Conservation (phyloP, 2,888 invertebrate species). For the Exephanes ischioxanthus region DNA sequence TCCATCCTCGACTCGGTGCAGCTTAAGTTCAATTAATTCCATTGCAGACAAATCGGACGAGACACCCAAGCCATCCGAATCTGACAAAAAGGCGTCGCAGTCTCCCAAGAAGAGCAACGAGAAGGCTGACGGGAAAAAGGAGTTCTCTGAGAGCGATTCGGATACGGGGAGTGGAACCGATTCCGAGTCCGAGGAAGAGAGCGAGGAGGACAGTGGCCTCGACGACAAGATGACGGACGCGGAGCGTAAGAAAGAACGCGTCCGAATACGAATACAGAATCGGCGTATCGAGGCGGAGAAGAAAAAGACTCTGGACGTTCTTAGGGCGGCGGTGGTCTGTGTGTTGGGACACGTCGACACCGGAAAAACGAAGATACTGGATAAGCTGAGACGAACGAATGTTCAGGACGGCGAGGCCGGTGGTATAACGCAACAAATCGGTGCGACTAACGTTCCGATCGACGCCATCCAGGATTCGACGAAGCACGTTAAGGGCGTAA, state of each 20-base stretch:
- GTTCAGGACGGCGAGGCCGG: slow-evolving; percentile 99
- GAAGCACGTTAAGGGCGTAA: slow-evolving; percentile 95
- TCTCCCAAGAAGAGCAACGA: slow-evolving; percentile 73
- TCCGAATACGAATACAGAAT: slow-evolving; percentile 90
- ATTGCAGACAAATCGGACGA: slow-evolving; percentile 79
- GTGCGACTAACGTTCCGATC: slow-evolving; percentile 99
- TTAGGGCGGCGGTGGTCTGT: slow-evolving; percentile 98
- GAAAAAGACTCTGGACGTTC: slow-evolving; percentile 88
- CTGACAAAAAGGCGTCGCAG: slow-evolving; percentile 72
- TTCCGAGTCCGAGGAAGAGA: slow-evolving; percentile 87
- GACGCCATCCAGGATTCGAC: slow-evolving; percentile 98
- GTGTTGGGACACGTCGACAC: slow-evolving; percentile 99
- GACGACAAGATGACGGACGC: slow-evolving; percentile 91
- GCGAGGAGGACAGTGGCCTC: slow-evolving; percentile 81
- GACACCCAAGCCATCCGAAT: slow-evolving; percentile 76
- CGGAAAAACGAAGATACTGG: slow-evolving; percentile 99
- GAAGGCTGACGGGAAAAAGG: slow-evolving; percentile 82
- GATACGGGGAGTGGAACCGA: slow-evolving; percentile 85
- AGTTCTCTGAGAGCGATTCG: slow-evolving; percentile 78
- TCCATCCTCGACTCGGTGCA: too few species aligned
- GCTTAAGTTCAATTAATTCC: not conserved
- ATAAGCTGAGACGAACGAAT: slow-evolving; percentile 95
- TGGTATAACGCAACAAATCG: slow-evolving; percentile 99
- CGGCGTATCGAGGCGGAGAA: slow-evolving; percentile 90
- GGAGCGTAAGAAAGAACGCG: slow-evolving; percentile 90